Evolutionary conservation across 2,797 vertebrate genomes (phyloP), one percentile per base, ranked within the genome.

Genomic region (Oryzias sinensis): DNA sequence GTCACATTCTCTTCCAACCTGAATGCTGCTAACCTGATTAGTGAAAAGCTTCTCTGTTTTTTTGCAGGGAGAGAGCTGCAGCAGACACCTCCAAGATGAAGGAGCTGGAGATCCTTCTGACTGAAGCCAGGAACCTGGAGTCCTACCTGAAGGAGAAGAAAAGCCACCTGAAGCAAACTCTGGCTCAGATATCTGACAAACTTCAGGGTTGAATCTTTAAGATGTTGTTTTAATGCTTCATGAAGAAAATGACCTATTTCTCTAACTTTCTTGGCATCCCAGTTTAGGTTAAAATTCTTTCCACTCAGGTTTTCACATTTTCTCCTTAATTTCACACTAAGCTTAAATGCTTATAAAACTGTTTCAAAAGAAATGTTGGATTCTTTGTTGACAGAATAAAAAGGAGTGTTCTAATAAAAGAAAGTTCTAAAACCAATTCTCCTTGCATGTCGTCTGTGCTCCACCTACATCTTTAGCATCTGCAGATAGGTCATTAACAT

Each of bases 121-220:
- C 33, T n/a, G 82, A 91, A 59, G 89, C 90, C 33, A 53, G 54
- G 59, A 72, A 56, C 59, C 65, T 92, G 5, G 87, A 91, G 70
- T 68, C 73, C n/a, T 67, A 78, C 47, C 83, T 92, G 0, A 90
- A 73, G 56, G 87, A 90, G 52, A 92, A 90, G 77, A 93, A 92
- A 68, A 76, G 60, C 1, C 83, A 65, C 5, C 82, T 93, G 49
- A 89, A 70, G 52, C 57, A 59, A 29, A 87, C 78, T 6, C 29
- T 93, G 72, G 67, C 80, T 49, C 37, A 72, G 0, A 90, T 93
- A 56, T 90, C 90, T 69, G 85, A 91, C 22, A 87, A 90, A 66
- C 86, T 93, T 53, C 74, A 82, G 65, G 58, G 59, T 44, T 91
- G 71, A 68, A 7, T 37, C 7, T 60, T 16, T 18, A 20, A 29